Evolutionary conservation across 2,113 vertebrate genomes (phyloP).

Genomic region (Larimichthys crocea): DNA sequence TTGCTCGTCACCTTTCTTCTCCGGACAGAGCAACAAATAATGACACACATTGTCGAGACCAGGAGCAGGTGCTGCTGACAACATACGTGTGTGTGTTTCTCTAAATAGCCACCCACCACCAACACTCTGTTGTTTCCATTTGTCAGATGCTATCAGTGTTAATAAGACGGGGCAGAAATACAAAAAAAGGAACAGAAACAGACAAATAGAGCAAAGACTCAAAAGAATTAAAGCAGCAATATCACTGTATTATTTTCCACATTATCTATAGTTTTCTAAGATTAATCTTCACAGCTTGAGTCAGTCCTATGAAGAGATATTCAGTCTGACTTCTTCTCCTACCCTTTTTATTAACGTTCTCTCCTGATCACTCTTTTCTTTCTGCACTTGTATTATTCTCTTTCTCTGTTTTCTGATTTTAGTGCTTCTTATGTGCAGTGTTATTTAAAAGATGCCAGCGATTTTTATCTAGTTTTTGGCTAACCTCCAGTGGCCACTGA

Average conservation of each 20-base stretch:
- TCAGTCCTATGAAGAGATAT: background rate
- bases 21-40: constrained; percentile 14
- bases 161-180: constrained; percentile 52
- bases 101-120: constrained; percentile 51
- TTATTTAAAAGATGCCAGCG: background rate
- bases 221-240: constrained; percentile 1
- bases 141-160: constrained; percentile 64
- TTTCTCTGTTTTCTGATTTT: background rate
- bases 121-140: constrained; percentile 60
- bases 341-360: background rate
- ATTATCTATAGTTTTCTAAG: background rate
- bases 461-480: background rate
- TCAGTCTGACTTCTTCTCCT: background rate
- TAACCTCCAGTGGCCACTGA: background rate
- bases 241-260: background rate
- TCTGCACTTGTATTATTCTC: background rate
- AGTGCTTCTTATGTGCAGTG: background rate
- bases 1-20: constrained; percentile 12
- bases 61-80: constrained; percentile 53
- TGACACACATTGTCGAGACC: constrained; percentile 31
- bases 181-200: constrained; percentile 33
- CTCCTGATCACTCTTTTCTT: background rate
- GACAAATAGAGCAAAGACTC: constrained; percentile 38
- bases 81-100: constrained; percentile 26
- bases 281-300: background rate